Evolutionary conservation across 2,113 vertebrate genomes (phyloP).

Genomic region (Leucopsar rothschildi): DNA sequence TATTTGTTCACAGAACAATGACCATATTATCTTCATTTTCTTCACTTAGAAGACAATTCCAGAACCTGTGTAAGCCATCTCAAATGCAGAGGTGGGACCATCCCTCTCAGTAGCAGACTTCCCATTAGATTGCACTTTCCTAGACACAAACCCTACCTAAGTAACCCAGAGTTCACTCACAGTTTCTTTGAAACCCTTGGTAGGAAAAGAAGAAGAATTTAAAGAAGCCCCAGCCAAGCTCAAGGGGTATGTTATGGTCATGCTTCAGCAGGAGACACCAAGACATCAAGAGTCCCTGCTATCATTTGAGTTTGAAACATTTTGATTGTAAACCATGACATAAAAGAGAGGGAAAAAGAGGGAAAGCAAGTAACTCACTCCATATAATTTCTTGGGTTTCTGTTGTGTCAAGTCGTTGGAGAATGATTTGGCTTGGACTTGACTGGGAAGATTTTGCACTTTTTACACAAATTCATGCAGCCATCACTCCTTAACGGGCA

Average conservation of each 20-base stretch:
- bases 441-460: neutral
- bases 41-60: neutral
- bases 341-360: neutral
- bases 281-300: neutral
- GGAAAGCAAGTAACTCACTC: neutral
- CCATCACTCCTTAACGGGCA: neutral
- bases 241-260: neutral
- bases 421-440: neutral
- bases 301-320: neutral
- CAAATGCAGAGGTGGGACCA: neutral
- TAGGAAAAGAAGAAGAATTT: neutral
- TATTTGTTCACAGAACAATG: neutral
- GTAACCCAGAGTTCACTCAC: neutral
- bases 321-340: neutral
- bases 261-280: neutral
- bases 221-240: neutral
- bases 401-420: neutral
- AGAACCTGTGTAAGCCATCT: neutral
- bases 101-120: neutral
- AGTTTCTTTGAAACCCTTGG: neutral
- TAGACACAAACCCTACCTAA: neutral
- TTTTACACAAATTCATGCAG: neutral
- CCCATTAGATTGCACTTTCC: neutral
- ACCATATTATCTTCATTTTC: neutral
- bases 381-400: neutral